A percentile compares a stretch with the other conserved stretches of the same genome.
Evolutionary conservation across 2,113 vertebrate species (phyloP).

Genomic region (Scolopax mira): DNA sequence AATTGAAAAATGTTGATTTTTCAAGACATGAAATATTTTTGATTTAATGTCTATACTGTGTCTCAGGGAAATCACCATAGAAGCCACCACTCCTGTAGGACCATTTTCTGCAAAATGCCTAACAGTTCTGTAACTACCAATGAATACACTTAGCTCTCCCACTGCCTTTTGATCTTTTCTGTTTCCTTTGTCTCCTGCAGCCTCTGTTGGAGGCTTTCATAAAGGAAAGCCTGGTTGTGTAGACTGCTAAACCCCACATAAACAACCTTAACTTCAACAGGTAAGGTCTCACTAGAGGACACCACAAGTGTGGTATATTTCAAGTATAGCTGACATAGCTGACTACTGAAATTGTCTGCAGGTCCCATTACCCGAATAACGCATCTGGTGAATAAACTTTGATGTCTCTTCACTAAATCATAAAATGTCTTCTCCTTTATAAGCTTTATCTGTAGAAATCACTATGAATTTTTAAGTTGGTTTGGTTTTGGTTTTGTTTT

Average conservation of each 20-base stretch:
- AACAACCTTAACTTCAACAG: background rate
- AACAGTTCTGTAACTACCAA: background rate
- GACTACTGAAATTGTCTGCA: background rate
- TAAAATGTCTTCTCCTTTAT: background rate
- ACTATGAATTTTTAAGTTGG: no score
- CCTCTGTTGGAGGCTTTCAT: background rate
- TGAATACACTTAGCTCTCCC: background rate
- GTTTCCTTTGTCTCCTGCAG: background rate
- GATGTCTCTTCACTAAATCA: background rate
- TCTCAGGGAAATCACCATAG: background rate
- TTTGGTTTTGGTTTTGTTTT: no score
- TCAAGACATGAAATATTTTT: background rate
- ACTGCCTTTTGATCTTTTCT: background rate
- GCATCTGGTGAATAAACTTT: accelerated
- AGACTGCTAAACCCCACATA: background rate
- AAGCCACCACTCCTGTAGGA: background rate
- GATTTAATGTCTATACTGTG: background rate
- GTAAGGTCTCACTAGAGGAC: background rate
- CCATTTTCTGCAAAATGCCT: background rate
- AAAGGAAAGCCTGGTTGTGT: background rate
- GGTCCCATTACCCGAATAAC: background rate
- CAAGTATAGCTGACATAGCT: no score
- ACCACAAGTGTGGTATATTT: accelerated
- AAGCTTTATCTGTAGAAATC: background rate
- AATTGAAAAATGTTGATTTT: background rate